Conservation (phyloP, 2,797 vertebrate genomes). For the Typhlichthys subterraneus region DNA sequence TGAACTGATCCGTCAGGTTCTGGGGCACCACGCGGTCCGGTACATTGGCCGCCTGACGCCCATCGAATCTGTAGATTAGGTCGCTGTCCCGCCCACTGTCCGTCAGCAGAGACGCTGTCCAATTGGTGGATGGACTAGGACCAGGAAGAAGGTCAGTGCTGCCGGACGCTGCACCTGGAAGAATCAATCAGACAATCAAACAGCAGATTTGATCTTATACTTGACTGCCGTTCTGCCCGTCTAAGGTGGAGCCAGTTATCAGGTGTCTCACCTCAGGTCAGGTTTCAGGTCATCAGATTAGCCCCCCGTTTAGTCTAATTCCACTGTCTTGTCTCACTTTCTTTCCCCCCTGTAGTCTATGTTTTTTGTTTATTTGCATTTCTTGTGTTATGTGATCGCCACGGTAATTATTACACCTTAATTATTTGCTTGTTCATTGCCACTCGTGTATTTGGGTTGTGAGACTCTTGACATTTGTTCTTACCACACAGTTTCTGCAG, state of each 20-base stretch:
- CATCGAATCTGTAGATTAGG: constrained; percentile 93
- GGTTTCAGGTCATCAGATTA: too few species aligned
- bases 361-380: not conserved
- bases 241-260: too few species aligned
- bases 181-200: constrained; percentile 40
- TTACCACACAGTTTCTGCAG: constrained; percentile 93
- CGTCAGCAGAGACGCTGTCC: constrained; percentile 88
- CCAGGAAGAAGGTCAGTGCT: constrained; percentile 92
- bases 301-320: too few species aligned
- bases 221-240: too few species aligned
- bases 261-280: too few species aligned
- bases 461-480: too few species aligned
- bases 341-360: too few species aligned
- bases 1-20: constrained; percentile 96
- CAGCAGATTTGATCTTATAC: not conserved
- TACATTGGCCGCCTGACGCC: constrained; percentile 91
- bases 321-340: too few species aligned
- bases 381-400: not conserved
- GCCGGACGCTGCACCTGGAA: constrained; percentile 89
- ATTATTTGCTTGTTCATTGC: not conserved
- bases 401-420: not conserved
- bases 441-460: not conserved
- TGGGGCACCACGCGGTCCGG: constrained; percentile 91
- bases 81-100: constrained; percentile 86
- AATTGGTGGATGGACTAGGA: constrained; percentile 85